Evolutionary conservation across 2,888 invertebrate species (phyloP).

Genomic region (Caenorhabditis zanzibari): DNA sequence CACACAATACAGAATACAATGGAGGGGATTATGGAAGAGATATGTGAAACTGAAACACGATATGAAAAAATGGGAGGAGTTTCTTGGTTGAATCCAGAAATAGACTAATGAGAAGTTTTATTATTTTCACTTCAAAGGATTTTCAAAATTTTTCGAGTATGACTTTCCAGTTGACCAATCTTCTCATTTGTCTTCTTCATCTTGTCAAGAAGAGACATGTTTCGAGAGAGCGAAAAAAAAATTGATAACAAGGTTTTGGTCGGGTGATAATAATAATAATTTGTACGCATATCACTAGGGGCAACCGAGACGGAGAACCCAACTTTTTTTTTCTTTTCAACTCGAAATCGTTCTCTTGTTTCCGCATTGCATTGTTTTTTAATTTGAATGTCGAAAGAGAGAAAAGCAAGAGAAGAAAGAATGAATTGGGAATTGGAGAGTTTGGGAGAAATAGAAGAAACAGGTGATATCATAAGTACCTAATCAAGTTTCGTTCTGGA

Average conservation of each 20-base stretch:
- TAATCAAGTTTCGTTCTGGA: slow-evolving; percentile 38
- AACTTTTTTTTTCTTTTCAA: background rate
- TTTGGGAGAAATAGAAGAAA: background rate
- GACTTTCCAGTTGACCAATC: too few species aligned
- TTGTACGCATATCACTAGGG: slow-evolving; percentile 42
- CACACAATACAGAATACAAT: slow-evolving; percentile 40
- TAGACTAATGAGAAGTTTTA: background rate
- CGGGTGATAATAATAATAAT: slow-evolving; percentile 40
- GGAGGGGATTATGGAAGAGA: slow-evolving; percentile 29
- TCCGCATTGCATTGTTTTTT: slow-evolving; percentile 33
- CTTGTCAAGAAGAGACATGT: background rate
- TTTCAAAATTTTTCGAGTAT: too few species aligned
- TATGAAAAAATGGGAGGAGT: background rate
- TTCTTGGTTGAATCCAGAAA: background rate
- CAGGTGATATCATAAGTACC: slow-evolving; percentile 48
- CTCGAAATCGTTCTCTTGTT: background rate
- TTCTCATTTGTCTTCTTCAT: background rate
- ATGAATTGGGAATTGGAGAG: background rate
- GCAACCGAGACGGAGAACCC: slow-evolving; percentile 18
- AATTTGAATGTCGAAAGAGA: slow-evolving; percentile 18
- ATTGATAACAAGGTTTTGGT: slow-evolving; percentile 15
- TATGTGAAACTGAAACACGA: slow-evolving; percentile 21
- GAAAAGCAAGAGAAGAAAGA: background rate
- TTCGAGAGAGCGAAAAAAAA: slow-evolving; percentile 2
- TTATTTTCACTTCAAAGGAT: too few species aligned